These are phyloP conservation scores for Nothoprocta pentlandii DNA, from an alignment of 2,113 vertebrate species.

Conservation along the genomic window DNA sequence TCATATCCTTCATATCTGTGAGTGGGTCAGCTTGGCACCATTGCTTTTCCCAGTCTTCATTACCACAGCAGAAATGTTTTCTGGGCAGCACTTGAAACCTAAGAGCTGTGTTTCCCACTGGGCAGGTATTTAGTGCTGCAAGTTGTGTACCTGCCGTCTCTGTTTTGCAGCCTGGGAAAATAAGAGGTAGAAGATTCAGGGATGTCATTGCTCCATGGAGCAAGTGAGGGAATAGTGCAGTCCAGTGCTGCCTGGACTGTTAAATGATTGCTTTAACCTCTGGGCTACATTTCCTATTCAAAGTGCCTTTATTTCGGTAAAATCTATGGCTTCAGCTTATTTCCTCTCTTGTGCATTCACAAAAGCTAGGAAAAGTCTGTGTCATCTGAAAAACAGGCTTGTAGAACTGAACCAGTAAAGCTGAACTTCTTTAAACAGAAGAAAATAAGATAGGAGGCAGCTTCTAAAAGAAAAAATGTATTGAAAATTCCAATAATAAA, in stretches of 20 bases:
- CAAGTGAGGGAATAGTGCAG: neutral
- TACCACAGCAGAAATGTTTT: neutral
- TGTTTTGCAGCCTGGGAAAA: neutral
- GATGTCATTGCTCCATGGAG: accelerated
- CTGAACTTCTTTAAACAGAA: neutral
- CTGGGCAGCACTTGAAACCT: neutral
- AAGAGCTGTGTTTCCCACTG: neutral
- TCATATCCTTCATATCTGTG: too few species aligned
- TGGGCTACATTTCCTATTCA: neutral
- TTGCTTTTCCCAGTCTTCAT: accelerated
- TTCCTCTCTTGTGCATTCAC: neutral
- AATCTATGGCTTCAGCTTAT: neutral
- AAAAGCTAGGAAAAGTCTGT: neutral
- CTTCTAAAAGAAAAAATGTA: neutral
- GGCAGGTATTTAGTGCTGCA: neutral
- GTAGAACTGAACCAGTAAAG: conserved; percentile 29
- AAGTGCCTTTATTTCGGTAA: neutral
- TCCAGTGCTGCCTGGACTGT: neutral
- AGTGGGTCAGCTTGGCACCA: neutral
- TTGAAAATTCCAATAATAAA: neutral
- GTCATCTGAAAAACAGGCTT: neutral
- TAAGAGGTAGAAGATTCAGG: neutral
- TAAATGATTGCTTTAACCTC: neutral
- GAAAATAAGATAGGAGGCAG: neutral
- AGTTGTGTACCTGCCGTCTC: neutral